Base-by-base conservation (phyloP, 1,140 invertebrate genomes). In the Euborellia annulipes region DNA sequence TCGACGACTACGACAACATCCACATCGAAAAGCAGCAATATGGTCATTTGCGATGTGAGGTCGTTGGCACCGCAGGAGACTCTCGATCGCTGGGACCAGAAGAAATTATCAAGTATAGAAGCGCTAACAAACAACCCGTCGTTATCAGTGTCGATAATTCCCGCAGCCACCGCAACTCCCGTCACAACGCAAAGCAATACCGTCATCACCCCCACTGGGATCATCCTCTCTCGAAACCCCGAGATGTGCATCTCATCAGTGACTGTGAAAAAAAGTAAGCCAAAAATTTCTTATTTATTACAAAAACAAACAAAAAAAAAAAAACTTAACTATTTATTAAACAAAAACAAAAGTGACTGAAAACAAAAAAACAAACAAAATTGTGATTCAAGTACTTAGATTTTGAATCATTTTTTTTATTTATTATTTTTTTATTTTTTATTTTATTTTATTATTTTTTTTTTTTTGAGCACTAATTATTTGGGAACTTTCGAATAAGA, bases 1-100 rank as follows among this genome's bases (percentile, higher is more conserved):
- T 36, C 19, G 13, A 44, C 39, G 16, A 20, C 36, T 3, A 41
- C 30, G 3, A 50, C 45, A 21, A 22, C 22, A 30, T 17, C 49
- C 30, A 20, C 23, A 21, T 2, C 47, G 13, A 16, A 27, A 0
- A 16, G 20, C 27, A 36, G 14, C n/a, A 18, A 41, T 39, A 16
- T 41, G 13, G 36, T 68, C 8, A 66, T 69, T 38, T 67, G 64
- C 49, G 65, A 68, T 46, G 58, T 66, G 0, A 51, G 67, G 21
- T 51, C 59, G 16, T 42, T 60, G 18, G 52, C 58, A 4, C 23
- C 48, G 2, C 45, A 50, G 17, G 21, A 32, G 19, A 34, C 22
- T 9, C n/a, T 20, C 16, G 22, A 23, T 7, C n/a, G 37, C 22
- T 46, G 47, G 47, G 38, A 48, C 14, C 30, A 38, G 36, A 42